These are phyloP conservation scores for Oryzias dopingdopingensis DNA, from an alignment of 2,797 vertebrate species.

Conservation along the genomic window DNA sequence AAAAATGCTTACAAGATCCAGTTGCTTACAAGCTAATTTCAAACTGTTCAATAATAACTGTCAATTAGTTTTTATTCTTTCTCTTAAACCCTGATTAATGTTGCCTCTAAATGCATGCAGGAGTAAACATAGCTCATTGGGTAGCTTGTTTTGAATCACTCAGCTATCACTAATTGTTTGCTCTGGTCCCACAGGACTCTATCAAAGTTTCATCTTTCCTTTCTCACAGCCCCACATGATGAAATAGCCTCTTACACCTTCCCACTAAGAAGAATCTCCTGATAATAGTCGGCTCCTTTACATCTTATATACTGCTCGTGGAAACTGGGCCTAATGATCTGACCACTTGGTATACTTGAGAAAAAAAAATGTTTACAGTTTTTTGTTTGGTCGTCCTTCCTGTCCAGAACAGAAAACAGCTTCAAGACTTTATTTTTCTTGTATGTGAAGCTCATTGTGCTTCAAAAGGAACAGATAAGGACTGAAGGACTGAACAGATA, in stretches of 20 bases:
- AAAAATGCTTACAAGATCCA: conserved; percentile 23
- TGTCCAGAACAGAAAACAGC: conserved; percentile 13
- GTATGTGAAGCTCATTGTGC: too few relatives aligned
- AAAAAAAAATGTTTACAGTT: conserved; percentile 7
- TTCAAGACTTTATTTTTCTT: too few relatives aligned
- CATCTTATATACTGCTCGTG: conserved; percentile 35
- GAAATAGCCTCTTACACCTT: conserved; percentile 40
- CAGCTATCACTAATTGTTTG: conserved; percentile 27
- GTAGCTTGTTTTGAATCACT: conserved; percentile 30
- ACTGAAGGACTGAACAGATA: too few relatives aligned
- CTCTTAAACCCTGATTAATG: conserved; percentile 26
- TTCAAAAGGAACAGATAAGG: too few relatives aligned
- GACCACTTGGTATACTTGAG: conserved; percentile 35
- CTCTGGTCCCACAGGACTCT: conserved; percentile 14
- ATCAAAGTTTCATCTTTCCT: conserved; percentile 21
- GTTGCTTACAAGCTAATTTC: conserved; percentile 12
- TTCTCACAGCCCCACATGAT: conserved; percentile 34
- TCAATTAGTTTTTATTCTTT: conserved; percentile 29
- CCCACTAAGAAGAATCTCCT: conserved; percentile 30
- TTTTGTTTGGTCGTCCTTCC: conserved; percentile 23
- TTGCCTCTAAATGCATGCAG: conserved; percentile 18
- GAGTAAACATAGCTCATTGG: conserved; percentile 27
- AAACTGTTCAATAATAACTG: not conserved
- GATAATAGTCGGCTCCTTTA: conserved; percentile 39
- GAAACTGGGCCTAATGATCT: conserved; percentile 47